phyloP scores from a whole-genome alignment of 2,797 vertebrate species.

The Tauraco hartlaubi region DNA sequence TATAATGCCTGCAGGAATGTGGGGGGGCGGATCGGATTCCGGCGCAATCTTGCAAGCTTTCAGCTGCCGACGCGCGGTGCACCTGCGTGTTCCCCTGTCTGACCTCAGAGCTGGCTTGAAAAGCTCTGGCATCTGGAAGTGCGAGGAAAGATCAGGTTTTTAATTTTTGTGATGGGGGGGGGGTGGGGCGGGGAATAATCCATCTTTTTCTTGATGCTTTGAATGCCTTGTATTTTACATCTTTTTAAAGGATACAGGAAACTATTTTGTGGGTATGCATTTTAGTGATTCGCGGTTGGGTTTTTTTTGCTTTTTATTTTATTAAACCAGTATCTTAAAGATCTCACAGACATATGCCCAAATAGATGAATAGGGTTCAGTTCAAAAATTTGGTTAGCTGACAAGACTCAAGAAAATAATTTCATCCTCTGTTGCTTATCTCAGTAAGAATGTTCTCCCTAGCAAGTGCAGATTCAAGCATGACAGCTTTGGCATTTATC shows the following conservation, averaged over 20 bases:
- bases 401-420: background rate
- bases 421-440: conserved; percentile 33
- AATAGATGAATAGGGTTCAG: background rate
- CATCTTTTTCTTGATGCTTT: background rate
- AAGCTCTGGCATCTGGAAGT: conserved; percentile 77
- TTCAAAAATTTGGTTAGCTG: background rate
- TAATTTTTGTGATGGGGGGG: conserved; percentile 18
- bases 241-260: background rate
- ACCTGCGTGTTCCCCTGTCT: conserved; percentile 81
- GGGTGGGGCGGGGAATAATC: background rate
- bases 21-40: conserved; percentile 84
- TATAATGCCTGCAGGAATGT: conserved; percentile 86
- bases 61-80: conserved; percentile 76
- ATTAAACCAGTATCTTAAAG: background rate
- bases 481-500: background rate
- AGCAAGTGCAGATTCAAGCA: conserved; percentile 1
- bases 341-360: background rate
- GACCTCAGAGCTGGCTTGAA: conserved; percentile 75
- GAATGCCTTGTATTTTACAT: background rate
- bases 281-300: background rate
- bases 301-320: background rate
- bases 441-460: conserved; percentile 21
- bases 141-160: conserved; percentile 57
- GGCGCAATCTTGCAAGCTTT: conserved; percentile 80
- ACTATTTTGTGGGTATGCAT: background rate